Percentiles rank a stretch among this genome's conserved stretches.
These are phyloP conservation scores for Apus apus DNA, from an alignment of 2,113 vertebrate genomes.

Conservation along the genomic window DNA sequence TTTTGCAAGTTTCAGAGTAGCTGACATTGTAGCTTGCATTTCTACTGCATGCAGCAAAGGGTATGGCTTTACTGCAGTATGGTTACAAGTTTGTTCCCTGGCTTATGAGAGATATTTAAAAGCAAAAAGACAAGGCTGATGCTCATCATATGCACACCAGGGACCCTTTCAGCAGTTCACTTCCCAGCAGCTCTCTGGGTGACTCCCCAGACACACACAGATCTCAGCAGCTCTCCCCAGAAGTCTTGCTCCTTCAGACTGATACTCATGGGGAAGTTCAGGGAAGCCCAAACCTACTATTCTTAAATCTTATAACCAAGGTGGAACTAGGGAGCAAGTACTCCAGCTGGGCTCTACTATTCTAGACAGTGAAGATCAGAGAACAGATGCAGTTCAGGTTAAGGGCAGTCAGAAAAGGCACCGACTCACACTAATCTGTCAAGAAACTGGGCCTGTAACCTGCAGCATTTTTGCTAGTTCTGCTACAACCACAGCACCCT, in stretches of 20 bases:
- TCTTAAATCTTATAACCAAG: background rate
- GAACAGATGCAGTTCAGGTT: background rate
- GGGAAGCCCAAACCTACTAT: background rate
- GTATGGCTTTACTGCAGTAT: background rate
- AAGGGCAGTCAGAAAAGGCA: background rate
- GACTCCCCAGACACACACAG: background rate
- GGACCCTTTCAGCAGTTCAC: background rate
- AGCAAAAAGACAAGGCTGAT: background rate
- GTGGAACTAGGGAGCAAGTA: background rate
- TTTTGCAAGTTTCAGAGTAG: background rate
- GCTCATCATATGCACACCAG: background rate
- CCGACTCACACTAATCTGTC: background rate
- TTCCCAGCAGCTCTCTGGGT: background rate
- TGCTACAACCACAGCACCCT: background rate
- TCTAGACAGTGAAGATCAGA: background rate
- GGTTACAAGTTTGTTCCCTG: background rate
- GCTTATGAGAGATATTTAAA: background rate
- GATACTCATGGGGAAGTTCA: background rate
- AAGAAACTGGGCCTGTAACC: background rate
- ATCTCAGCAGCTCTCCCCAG: background rate
- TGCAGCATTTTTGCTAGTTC: background rate
- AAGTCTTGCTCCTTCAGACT: background rate
- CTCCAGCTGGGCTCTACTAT: background rate
- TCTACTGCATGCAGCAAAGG: background rate
- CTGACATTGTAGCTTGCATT: background rate